Percentiles rank a stretch among this genome's conserved stretches.
These are phyloP conservation scores for Tubulanus polymorphus DNA, from an alignment of 2,888 invertebrate genomes.

Conservation along the genomic window DNA sequence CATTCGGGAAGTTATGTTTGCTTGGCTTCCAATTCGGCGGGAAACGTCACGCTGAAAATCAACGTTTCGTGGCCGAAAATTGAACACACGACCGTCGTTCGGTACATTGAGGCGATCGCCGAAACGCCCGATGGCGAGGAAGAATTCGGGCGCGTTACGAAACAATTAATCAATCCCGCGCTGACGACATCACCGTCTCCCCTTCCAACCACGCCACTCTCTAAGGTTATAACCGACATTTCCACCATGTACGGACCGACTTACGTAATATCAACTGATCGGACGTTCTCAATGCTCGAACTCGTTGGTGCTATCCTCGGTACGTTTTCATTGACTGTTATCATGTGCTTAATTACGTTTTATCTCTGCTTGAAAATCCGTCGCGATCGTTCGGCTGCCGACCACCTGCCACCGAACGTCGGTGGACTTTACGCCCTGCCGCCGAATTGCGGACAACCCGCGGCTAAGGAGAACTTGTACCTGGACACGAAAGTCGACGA, in stretches of 20 bases:
- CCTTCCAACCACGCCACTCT: too few relatives aligned
- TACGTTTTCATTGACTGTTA: constrained; percentile 45
- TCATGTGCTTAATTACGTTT: constrained; percentile 40
- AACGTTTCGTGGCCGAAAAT: constrained; percentile 44
- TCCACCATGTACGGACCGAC: too few relatives aligned
- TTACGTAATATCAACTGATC: too few relatives aligned
- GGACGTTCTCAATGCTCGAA: constrained; percentile 39
- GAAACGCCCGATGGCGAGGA: neutral
- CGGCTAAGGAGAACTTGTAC: neutral
- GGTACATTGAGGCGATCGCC: neutral
- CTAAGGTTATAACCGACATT: neutral
- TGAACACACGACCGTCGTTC: neutral
- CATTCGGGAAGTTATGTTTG: constrained; percentile 44
- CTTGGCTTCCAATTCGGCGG: constrained; percentile 48
- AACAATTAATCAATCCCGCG: too few relatives aligned
- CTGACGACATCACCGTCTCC: too few relatives aligned
- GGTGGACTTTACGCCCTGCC: too few relatives aligned
- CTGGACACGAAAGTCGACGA: neutral
- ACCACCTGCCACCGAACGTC: neutral
- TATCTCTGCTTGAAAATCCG: constrained; percentile 20
- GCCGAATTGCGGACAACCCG: too few relatives aligned
- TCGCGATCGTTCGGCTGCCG: neutral
- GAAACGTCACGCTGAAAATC: constrained; percentile 47
- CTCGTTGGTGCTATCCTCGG: constrained; percentile 50
- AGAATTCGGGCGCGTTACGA: neutral